Evolutionary conservation across 35 echinoderm and acorn worm species (phyloP), one percentile per base, ranked within the genome.

Genomic region (Lytechinus pictus): DNA sequence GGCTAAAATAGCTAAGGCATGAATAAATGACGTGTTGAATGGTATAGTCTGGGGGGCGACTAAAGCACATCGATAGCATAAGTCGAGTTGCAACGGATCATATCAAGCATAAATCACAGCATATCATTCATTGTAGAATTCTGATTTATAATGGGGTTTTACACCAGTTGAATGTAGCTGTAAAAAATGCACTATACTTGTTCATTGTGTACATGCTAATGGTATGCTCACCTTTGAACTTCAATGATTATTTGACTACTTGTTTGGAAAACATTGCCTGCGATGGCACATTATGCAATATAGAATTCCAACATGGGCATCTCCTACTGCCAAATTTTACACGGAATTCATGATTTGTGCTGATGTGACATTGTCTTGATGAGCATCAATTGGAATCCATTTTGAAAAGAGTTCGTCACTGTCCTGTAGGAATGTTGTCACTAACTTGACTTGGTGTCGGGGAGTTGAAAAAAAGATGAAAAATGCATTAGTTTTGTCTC

Each of bases 1-100:
- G 88, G 88, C 88, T 79, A 79, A 79, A 79, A 79, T 79, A n/a
- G 12, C 66, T 6, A 79, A 79, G 66, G 66, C 66, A 79, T 79
- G 3, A 79, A 79, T 10, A n/a, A n/a, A 79, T 24, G 3, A 14
- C 19, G 66, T 79, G 66, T 8, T 79, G 66, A n/a, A 79, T n/a
- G 11, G 66, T 24, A 79, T 7, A 24, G 66, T 4, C 6, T n/a
- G 4, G 19, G 66, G 21, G 21, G 19, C 8, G 0, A 79, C 7
- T 79, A 0, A 13, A 13, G 56, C 6, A 13, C 56, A 58, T 9
- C 7, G 6, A 71, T 21, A 71, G 61, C 5, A 13, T 21, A 71
- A 3, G 61, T 21, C 6, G n/a, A 79, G 66, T 2, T 24, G n/a
- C 4, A 7, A 7, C 0, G 16, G 19, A 79, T 8, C 21, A 79